A percentile compares a stretch with the other conserved stretches of the same genome.
Conservation (phyloP, 2,113 vertebrate species). For the Ptilorrhoa leucosticta region DNA sequence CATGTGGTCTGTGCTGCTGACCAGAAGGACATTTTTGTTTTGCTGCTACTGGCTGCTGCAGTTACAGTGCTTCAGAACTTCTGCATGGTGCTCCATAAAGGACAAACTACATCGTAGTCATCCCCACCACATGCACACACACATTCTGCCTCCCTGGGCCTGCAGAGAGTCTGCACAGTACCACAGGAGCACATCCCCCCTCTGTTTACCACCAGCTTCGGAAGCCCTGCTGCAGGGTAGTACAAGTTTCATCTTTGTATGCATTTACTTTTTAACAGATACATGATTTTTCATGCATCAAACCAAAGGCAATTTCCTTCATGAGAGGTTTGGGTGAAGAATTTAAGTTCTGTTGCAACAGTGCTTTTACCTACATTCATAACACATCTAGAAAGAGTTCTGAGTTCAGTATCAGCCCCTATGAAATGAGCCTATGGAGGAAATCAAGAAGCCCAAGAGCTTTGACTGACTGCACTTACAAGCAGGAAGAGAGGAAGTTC, state of each 20-base stretch:
- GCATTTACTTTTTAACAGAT: not conserved
- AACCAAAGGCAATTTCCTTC: not conserved
- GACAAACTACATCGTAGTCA: accelerated
- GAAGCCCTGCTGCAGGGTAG: not conserved
- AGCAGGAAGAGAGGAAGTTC: not conserved
- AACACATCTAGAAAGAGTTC: not conserved
- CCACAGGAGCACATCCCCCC: not conserved
- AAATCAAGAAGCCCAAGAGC: not conserved
- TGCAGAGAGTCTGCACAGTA: not conserved
- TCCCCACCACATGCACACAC: accelerated
- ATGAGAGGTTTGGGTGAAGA: not conserved
- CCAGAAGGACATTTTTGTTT: not conserved
- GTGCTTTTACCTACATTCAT: not conserved
- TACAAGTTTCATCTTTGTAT: not conserved
- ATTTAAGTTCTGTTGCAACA: not conserved
- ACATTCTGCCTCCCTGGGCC: not conserved
- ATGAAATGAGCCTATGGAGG: not conserved
- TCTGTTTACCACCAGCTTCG: not conserved
- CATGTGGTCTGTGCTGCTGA: not conserved
- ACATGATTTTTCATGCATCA: not conserved
- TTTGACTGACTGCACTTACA: accelerated
- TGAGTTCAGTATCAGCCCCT: not conserved
- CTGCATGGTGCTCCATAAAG: not conserved
- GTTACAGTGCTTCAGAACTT: not conserved
- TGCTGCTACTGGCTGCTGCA: not conserved